Evolutionary conservation across 2,888 invertebrate species (phyloP), one percentile per base, ranked within the genome.

Genomic region (Melanotus villosus): DNA sequence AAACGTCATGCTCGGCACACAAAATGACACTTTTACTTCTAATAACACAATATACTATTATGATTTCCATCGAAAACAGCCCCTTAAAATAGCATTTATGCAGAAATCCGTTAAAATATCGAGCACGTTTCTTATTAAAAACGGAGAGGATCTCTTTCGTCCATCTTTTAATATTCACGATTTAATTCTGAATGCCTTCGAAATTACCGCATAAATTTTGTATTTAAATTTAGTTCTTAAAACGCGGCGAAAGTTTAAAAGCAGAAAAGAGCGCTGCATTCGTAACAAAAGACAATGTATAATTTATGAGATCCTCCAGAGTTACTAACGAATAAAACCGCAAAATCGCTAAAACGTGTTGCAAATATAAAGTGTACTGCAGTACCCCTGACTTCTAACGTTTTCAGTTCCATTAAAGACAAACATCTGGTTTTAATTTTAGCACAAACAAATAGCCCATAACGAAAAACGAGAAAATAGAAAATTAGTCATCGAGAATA

Each of bases 151-250:
- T 41, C 41, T 18, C 47, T 52, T 30, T 26, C 7, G 32, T 30
- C 52, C 9, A 62, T 41, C 32, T 54, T 54, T 54, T 64, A 64
- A 64, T 64, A 64, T 64, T 64, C 64, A 52, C 16, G 54, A 64
- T 54, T 56, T 58, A 58, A 43, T 58, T 43, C 10, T 32, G 32
- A 54, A 47, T 62, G 63, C 26, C 52, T 52, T 52, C 52, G 50
- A 52, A 63, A 52, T 52, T 23, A 34, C 50, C 38, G 64, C 54
- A 64, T 64, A 54, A 64, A 64, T 64, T 64, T 64, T 54, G 41
- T 41, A 64, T 64, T 64, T 54, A 41, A 41, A 64, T 54, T 62
- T 62, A 50, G 6, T 60, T 19, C 41, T 34, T 30, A 45, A 52
- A 52, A 14, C 7, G 56, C 36, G 32, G 32, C 32, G 19, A 59